Base-by-base conservation (phyloP, 2,888 invertebrate genomes). In the Subacronicta megacephala region DNA sequence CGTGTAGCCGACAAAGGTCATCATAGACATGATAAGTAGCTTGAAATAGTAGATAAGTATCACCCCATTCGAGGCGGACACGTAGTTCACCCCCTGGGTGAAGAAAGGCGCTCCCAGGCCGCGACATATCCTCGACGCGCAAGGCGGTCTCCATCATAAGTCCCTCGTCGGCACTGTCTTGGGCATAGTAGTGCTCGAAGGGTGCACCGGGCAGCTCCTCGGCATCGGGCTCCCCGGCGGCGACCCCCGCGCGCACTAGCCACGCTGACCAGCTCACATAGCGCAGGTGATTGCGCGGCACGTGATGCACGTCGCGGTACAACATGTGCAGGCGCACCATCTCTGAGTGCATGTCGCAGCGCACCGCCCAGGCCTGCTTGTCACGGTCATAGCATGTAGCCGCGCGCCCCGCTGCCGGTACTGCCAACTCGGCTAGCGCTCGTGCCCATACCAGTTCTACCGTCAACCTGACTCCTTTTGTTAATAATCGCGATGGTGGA, bases 21-120 rank as follows among this genome's bases (percentile, higher is more conserved):
- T 97, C 97, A 85, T 97, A 97, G 82, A 96, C 96, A 90, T 97
- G 97, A 88, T 97, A 97, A 61, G 96, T 96, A 61, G 97, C 96
- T 87, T 97, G 96, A 87, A 97, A 97, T 56, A 97, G 95, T 53
- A 97, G 93, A 81, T 97, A 96, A 47, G 97, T 96, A 85, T 97
- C 97, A 77, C 96, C 95, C 97, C 97, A 97, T 82, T 97, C 97
- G 45, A 97, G 95, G 71, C 97, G 96, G 18, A 97, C 96, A 15
- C 96, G 95, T 45, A 97, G 92, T 75, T 96, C 96, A 44, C 96
- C 96, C 65, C 96, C 96, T 57, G 96, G 95, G 66, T 96, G 96
- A 73, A 97, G 87, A 83, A 95, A 97, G 41, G 96, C 95, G 85
- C 96, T 96, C 51, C 95, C 95, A 17, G 96, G 93, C 57, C 96